Evolutionary conservation across 2,797 vertebrate species (phyloP).

Genomic region (Chelidonichthys spinosus): DNA sequence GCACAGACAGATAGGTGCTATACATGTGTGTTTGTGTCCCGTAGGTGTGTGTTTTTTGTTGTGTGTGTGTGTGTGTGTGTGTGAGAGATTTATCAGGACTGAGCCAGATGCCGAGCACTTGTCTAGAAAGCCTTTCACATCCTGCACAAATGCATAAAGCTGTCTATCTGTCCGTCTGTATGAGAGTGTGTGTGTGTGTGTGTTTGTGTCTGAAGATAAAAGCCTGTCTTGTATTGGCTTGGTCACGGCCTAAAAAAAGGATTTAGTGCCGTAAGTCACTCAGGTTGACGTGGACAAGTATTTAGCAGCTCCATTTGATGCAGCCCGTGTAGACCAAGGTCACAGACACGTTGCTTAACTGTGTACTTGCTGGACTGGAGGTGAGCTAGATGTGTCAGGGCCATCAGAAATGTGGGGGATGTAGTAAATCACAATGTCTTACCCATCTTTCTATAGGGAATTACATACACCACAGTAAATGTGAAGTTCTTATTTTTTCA

Average conservation of each 20-base stretch:
- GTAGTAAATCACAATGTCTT: not conserved
- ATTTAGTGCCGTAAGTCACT: constrained; percentile 74
- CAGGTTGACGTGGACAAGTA: constrained; percentile 67
- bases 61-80: constrained; percentile 45
- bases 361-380: not conserved
- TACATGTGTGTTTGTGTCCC: not conserved
- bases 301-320: constrained; percentile 62
- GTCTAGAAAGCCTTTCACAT: constrained; percentile 76
- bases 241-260: constrained; percentile 70
- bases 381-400: not conserved
- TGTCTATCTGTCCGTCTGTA: constrained; percentile 43
- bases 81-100: constrained; percentile 78
- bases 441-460: not conserved
- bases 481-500: not conserved
- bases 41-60: constrained; percentile 25
- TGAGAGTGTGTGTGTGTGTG: constrained; percentile 28
- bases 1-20: constrained; percentile 53
- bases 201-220: constrained; percentile 72
- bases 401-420: not conserved
- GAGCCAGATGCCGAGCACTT: constrained; percentile 74
- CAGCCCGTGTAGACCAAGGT: constrained; percentile 42
- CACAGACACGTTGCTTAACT: constrained; percentile 24
- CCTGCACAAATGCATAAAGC: constrained; percentile 76
- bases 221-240: constrained; percentile 64
- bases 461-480: not conserved